A percentile compares a stretch with the other conserved stretches of the same genome.
Conservation (phyloP, 35 echinoderm and acorn worm genomes). For the Lytechinus pictus region DNA sequence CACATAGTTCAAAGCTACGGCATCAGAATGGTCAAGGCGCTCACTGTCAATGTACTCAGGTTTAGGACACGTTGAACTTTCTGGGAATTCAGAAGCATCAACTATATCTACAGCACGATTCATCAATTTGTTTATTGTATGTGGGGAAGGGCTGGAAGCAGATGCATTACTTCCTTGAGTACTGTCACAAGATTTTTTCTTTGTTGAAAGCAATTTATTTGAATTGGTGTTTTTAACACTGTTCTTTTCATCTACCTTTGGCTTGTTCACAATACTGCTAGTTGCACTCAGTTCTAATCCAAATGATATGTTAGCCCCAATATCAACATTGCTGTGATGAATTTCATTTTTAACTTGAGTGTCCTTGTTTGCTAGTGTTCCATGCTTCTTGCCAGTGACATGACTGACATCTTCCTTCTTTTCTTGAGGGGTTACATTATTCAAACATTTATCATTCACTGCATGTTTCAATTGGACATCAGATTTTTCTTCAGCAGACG, state of each 20-base stretch:
- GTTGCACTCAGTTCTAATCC: not conserved
- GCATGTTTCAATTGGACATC: not conserved
- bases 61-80: slow-evolving; percentile 46
- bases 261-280: not conserved
- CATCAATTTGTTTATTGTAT: slow-evolving; percentile 16
- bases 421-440: not conserved
- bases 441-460: not conserved
- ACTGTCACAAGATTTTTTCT: not conserved
- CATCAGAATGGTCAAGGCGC: not conserved
- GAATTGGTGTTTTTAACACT: not conserved
- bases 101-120: not conserved
- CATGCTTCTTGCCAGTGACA: not conserved
- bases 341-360: not conserved
- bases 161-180: not conserved
- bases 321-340: not conserved
- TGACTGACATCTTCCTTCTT: not conserved
- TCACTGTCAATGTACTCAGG: slow-evolving; percentile 19
- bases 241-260: not conserved
- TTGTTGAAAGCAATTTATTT: not conserved
- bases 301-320: slow-evolving; percentile 20
- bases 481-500: not conserved
- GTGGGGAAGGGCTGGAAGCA: not conserved
- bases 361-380: not conserved
- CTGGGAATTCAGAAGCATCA: not conserved
- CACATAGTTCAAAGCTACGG: slow-evolving; percentile 28